Conservation (phyloP, 2,113 vertebrate species). For the Recurvirostra avosetta region DNA sequence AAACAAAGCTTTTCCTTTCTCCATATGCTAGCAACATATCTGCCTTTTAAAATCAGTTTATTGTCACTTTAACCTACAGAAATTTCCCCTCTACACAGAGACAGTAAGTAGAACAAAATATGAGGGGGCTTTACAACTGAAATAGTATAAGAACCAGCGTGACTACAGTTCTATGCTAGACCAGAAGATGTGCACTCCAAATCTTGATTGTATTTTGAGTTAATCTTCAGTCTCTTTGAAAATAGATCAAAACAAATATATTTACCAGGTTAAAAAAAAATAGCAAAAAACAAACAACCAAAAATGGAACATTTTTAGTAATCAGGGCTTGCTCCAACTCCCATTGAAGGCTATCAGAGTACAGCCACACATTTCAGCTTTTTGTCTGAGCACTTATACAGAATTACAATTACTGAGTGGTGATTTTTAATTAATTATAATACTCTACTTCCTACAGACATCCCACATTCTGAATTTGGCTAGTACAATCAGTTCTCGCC, state of each 20-base stretch:
- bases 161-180: background rate
- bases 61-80: slow-evolving; percentile 15
- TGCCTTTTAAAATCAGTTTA: slow-evolving; percentile 22
- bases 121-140: background rate
- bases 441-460: background rate
- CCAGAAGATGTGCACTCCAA: background rate
- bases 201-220: background rate
- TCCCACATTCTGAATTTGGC: background rate
- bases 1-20: slow-evolving; percentile 1
- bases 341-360: background rate
- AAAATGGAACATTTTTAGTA: background rate
- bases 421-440: background rate
- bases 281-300: background rate
- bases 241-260: background rate
- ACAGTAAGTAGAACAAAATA: background rate
- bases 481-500: background rate
- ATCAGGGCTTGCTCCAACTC: background rate
- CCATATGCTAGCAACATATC: background rate
- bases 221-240: background rate
- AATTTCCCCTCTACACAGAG: background rate
- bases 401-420: background rate
- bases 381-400: background rate
- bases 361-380: background rate
- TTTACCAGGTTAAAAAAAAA: background rate
- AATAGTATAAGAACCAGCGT: background rate